Base-by-base conservation (phyloP, 2,113 vertebrate species). In the Phycodurus eques region DNA sequence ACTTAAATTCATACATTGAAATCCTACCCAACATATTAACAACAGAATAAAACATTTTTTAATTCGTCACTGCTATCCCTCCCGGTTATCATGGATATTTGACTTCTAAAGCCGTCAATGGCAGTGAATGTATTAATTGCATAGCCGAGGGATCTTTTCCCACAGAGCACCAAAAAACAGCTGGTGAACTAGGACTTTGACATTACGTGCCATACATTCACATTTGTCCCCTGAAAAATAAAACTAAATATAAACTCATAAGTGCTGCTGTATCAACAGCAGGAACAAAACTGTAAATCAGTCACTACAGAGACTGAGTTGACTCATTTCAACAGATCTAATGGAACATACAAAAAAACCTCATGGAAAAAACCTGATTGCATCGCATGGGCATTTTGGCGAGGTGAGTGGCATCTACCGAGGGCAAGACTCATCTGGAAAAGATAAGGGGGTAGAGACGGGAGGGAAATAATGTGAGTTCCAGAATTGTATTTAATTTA, bases 381-480 rank as follows among this genome's bases (percentile, higher is more conserved):
- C 46, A 46, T 85, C 77, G 81, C 74, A 76, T 66, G 76, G 80
- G 53, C 78, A 76, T 78, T 86, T 86, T 83, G 84, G 84, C 53
- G 76, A 78, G 76, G 46, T 67, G 76, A 75, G 68, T 74, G 80
- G 70, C 72, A 27, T 85, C 82, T 90, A 90, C 56, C 84, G 78
- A 72, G 82, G 86, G 64, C 88, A 91, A 73, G 90, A 92, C 73
- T 92, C 90, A 90, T 92, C 91, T 93, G 88, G 57, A 81, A 86
- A 71, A 85, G 67, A 84, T 33, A 73, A 86, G 64, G 85, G 51
- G 81, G 80, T 0, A 66, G 72, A 88, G 49, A 71, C 67, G 69
- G 78, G 71, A 71, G 46, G 80, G 79, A 66, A 90, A 79, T 70
- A 44, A 44, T 14, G 35, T 19, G 53, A 69, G 64, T 59, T 49